These are phyloP conservation scores for Pseudorhombus dupliciocellatus DNA, from an alignment of 2,113 vertebrate species.

Conservation along the genomic window DNA sequence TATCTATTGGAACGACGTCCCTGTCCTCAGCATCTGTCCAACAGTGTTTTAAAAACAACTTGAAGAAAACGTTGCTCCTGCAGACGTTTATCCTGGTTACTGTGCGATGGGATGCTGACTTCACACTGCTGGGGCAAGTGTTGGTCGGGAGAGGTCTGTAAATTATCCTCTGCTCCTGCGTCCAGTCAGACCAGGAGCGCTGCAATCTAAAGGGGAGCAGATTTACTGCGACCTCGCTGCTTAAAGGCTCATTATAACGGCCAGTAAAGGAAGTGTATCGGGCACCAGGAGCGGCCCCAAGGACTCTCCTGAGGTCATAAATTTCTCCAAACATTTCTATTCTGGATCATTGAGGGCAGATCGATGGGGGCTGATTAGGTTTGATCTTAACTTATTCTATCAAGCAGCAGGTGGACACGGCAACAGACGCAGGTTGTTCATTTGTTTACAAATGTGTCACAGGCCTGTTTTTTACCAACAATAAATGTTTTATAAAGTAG, in stretches of 20 bases:
- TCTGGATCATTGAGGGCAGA: constrained; percentile 47
- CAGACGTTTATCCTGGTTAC: too few species aligned
- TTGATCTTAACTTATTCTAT: constrained; percentile 34
- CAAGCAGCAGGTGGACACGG: not conserved
- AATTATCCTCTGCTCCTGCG: constrained; percentile 40
- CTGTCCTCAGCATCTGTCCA: too few species aligned
- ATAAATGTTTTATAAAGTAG: constrained; percentile 3
- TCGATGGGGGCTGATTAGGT: constrained; percentile 58
- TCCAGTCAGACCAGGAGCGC: constrained; percentile 49
- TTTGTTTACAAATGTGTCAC: constrained; percentile 14
- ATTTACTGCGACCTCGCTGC: constrained; percentile 65
- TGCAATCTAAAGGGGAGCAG: constrained; percentile 59
- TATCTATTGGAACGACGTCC: too few species aligned
- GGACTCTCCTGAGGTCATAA: constrained; percentile 43
- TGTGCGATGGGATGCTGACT: constrained; percentile 36
- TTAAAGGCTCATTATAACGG: constrained; percentile 71
- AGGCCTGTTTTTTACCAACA: not conserved
- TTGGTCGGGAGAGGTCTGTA: constrained; percentile 30
- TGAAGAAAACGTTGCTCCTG: too few species aligned
- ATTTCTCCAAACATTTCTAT: constrained; percentile 44
- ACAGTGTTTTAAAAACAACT: too few species aligned
- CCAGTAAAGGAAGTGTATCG: constrained; percentile 54
- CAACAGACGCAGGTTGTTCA: not conserved
- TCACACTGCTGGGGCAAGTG: constrained; percentile 16
- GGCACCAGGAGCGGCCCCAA: constrained; percentile 40